Evolutionary conservation across 1,140 invertebrate species (phyloP), one percentile per base, ranked within the genome.

Genomic region (Pomacea maculata): DNA sequence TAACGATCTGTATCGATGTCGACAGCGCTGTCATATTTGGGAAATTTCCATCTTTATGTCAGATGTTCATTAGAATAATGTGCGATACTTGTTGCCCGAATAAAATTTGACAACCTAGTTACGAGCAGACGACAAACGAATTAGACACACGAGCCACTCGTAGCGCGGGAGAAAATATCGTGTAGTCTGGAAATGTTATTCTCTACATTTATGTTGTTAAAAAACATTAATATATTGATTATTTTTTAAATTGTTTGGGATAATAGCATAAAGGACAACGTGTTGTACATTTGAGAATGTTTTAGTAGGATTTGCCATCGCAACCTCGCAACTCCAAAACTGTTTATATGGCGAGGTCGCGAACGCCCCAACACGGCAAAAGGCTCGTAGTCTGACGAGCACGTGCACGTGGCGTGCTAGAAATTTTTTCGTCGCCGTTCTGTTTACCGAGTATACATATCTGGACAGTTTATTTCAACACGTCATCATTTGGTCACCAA

Each of bases 371-470:
- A 55, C 73, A 52, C 29, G 29, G 71, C 17, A 25, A 45, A 14
- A 75, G 19, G 11, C 52, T 54, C 45, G 73, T n/a, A 12, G n/a
- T 21, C 73, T 52, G 73, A 57, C 73, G 57, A 57, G 73, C 73
- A 75, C 73, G 73, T 75, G 73, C 73, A 75, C 73, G 57, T 54
- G 54, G 73, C 73, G 54, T 75, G 73, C 73, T 21, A 21, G 54
- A 8, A 34, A 17, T 57, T 19, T 75, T 75, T 75, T 55, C 34
- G 12, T 52, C n/a, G 73, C 73, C 57, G 73, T 75, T 29, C n/a
- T 75, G 73, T 57, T 54, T 52, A 10, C 52, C 17, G n/a, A 9
- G 54, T n/a, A 10, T 21, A n/a, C 52, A n/a, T 72, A 34, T 29
- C 34, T 75, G 52, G 52, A 54, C 52, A 55, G 73, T 54, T 19